These are phyloP conservation scores for Tineola bisselliella DNA, from an alignment of 2,888 invertebrate species.

Conservation along the genomic window DNA sequence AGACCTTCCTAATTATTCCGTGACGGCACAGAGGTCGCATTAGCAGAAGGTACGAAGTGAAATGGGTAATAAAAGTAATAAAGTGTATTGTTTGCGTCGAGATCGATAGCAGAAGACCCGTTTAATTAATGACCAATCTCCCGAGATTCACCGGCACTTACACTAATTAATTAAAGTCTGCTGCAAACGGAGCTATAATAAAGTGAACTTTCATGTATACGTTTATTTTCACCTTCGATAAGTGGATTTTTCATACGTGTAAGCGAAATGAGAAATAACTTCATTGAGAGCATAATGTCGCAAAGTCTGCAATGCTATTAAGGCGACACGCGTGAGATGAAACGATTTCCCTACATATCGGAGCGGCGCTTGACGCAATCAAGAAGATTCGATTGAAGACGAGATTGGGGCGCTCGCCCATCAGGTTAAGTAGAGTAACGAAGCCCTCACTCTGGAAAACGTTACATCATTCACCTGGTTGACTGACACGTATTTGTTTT, in stretches of 20 bases:
- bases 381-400: conserved; percentile 37
- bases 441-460: conserved; percentile 21
- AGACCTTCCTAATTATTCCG: conserved; percentile 8
- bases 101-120: conserved; percentile 58
- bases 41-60: conserved; percentile 3
- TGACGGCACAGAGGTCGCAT: conserved; percentile 9
- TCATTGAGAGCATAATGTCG: conserved; percentile 12
- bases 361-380: conserved; percentile 30
- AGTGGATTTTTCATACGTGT: background rate
- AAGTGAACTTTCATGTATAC: conserved; percentile 27
- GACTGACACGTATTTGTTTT: conserved; percentile 15
- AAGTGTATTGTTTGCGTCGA: conserved; percentile 55
- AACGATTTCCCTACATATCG: conserved; percentile 24
- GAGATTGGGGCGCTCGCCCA: conserved; percentile 33
- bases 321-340: conserved; percentile 17
- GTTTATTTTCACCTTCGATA: conserved; percentile 14
- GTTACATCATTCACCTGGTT: conserved; percentile 27
- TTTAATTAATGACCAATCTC: conserved; percentile 63
- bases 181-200: conserved; percentile 21
- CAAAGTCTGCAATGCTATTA: conserved; percentile 19
- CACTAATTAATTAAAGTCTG: conserved; percentile 56
- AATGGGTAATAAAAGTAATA: conserved; percentile 39
- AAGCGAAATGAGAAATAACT: conserved; percentile 5
- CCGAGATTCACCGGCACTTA: conserved; percentile 49
- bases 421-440: conserved; percentile 31